These are phyloP conservation scores for Patella caerulea DNA, from an alignment of 2,888 invertebrate species.

Conservation along the genomic window DNA sequence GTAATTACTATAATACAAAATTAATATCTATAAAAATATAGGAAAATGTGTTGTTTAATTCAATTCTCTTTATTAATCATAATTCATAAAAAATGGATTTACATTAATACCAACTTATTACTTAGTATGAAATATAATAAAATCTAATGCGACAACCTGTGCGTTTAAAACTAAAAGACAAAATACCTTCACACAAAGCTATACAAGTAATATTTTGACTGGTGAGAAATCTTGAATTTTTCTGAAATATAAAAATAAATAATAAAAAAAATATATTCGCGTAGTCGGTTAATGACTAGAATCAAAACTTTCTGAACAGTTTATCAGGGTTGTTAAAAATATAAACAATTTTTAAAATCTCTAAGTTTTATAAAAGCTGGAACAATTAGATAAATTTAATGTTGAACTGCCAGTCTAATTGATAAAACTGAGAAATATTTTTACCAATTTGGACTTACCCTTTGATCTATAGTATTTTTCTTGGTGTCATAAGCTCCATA, in stretches of 20 bases:
- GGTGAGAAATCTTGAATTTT: conserved; percentile 45
- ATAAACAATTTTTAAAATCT: too few species aligned
- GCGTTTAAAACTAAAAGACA: background rate
- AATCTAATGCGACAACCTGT: background rate
- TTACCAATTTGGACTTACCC: background rate
- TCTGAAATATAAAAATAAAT: conserved; percentile 27
- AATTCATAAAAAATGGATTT: too few species aligned
- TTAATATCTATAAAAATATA: too few species aligned
- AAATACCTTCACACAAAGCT: conserved; percentile 63
- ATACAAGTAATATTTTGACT: conserved; percentile 59
- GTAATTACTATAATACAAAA: conserved; percentile 51
- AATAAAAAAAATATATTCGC: background rate
- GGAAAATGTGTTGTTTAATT: too few species aligned
- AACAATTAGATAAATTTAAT: too few species aligned
- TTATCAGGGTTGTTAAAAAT: too few species aligned
- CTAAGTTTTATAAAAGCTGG: too few species aligned
- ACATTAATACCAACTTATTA: too few species aligned
- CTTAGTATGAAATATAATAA: conserved; percentile 2
- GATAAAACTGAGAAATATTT: too few species aligned
- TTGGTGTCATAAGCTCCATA: conserved; percentile 39
- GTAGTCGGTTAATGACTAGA: background rate
- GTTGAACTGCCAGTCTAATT: too few species aligned
- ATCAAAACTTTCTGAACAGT: background rate
- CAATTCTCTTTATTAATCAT: too few species aligned
- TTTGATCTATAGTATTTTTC: conserved; percentile 10